Percentiles rank a stretch among this genome's conserved stretches.
Conservation (phyloP, 1,140 invertebrate species). For the Propsilocerus akamusi region DNA sequence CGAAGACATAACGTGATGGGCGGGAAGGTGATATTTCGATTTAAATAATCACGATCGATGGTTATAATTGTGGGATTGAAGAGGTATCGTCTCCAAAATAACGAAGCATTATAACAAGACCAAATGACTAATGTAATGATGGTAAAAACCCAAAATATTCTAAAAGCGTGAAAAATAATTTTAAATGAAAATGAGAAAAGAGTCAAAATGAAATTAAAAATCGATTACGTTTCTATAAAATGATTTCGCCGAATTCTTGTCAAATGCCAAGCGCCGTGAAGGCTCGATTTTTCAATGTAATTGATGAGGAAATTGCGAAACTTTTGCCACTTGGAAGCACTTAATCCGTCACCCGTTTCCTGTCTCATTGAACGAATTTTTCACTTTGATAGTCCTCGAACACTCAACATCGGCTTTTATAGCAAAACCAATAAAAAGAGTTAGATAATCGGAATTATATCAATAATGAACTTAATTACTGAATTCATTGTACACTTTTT, state of each 20-base stretch:
- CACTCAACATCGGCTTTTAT: too few species aligned
- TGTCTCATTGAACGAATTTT: too few species aligned
- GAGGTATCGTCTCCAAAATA: constrained; percentile 13
- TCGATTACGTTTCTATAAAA: neutral
- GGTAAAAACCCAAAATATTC: neutral
- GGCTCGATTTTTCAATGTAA: neutral
- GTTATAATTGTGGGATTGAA: constrained; percentile 18
- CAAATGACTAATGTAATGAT: neutral
- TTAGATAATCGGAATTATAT: too few species aligned
- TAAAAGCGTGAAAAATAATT: neutral
- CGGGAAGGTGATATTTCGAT: constrained; percentile 19
- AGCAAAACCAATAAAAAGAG: too few species aligned
- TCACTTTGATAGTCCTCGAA: too few species aligned
- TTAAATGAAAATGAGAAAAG: neutral
- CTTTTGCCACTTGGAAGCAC: neutral
- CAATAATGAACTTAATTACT: too few species aligned
- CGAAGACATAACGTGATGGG: constrained; percentile 15
- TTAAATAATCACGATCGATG: constrained; percentile 17
- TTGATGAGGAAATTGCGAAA: neutral
- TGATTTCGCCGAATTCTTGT: neutral
- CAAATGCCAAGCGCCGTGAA: neutral
- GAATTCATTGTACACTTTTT: too few species aligned
- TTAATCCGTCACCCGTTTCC: too few species aligned
- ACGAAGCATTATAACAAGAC: neutral
- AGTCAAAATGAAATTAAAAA: neutral